phyloP scores from a whole-genome alignment of 2,888 invertebrate species.

The Caenorhabditis panamensis region DNA sequence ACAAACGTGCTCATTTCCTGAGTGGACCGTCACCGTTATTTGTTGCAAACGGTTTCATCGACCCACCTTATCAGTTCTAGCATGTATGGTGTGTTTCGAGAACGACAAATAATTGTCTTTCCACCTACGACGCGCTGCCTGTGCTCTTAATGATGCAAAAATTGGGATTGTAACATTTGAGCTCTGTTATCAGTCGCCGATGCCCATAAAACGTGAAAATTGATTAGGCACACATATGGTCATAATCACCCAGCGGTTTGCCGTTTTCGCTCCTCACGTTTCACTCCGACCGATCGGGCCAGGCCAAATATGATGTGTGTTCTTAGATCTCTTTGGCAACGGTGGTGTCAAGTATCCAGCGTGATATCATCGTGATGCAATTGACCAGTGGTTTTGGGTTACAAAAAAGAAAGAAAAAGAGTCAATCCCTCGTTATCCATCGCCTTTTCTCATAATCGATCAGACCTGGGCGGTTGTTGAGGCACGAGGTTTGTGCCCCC shows the following conservation, averaged over 20 bases:
- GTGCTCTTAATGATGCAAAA: conserved; percentile 47
- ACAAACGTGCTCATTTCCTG: conserved; percentile 48
- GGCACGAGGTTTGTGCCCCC: conserved; percentile 26
- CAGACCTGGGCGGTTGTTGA: not conserved
- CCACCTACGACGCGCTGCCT: not conserved
- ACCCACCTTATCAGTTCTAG: conserved; percentile 37
- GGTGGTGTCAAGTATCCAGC: conserved; percentile 50
- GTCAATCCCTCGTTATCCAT: not conserved
- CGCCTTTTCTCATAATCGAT: conserved; percentile 1
- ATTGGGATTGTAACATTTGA: conserved; percentile 51
- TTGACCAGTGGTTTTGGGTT: conserved; percentile 38
- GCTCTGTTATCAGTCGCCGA: conserved; percentile 44
- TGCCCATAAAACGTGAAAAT: conserved; percentile 43
- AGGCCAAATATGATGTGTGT: conserved; percentile 42
- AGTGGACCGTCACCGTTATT: conserved; percentile 22
- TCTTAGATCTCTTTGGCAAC: conserved; percentile 51
- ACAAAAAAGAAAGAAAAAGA: not conserved
- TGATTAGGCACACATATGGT: conserved; percentile 57
- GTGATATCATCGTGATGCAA: conserved; percentile 60
- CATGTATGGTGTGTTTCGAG: conserved; percentile 49
- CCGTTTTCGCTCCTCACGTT: conserved; percentile 41
- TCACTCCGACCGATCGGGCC: conserved; percentile 16
- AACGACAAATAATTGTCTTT: conserved; percentile 39
- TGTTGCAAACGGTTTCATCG: conserved; percentile 24
- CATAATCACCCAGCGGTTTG: conserved; percentile 34